phyloP scores from a whole-genome alignment of 2,888 invertebrate species.

The Thymelicus lineola region DNA sequence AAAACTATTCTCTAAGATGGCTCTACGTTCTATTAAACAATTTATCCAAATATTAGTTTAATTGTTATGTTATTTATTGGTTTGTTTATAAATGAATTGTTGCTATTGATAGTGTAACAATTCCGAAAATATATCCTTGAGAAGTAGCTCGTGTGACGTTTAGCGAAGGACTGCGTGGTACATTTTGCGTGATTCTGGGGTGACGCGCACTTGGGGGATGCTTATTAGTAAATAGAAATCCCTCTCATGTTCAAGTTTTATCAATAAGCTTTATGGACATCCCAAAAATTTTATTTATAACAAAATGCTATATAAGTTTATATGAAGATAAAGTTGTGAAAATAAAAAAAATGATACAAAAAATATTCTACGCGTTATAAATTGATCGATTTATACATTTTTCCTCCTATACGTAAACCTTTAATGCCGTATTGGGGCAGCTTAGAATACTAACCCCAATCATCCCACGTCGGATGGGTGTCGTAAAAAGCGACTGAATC shows the following conservation, averaged over 20 bases:
- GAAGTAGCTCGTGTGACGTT: slow-evolving; percentile 68
- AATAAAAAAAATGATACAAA: no score
- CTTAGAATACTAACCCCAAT: no score
- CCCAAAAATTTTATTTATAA: no score
- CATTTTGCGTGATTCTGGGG: slow-evolving; percentile 64
- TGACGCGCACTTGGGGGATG: slow-evolving; percentile 76
- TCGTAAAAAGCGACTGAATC: no score
- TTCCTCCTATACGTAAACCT: no score
- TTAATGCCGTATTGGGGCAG: no score
- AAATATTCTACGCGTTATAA: no score
- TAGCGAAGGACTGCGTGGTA: slow-evolving; percentile 75
- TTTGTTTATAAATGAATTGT: slow-evolving; percentile 50
- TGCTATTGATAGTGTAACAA: slow-evolving; percentile 38
- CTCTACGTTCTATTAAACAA: neutral
- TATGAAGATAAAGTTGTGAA: no score
- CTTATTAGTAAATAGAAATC: slow-evolving; percentile 45
- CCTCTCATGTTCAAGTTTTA: slow-evolving; percentile 22
- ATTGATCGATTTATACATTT: no score
- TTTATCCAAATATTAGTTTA: neutral
- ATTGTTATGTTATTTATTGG: slow-evolving; percentile 46
- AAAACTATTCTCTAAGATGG: neutral
- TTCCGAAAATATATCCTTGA: slow-evolving; percentile 54
- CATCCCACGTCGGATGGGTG: no score
- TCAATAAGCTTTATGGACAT: neutral
- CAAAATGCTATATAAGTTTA: no score